Base-by-base conservation (phyloP, 2,113 vertebrate species). In the Lota lota region DNA sequence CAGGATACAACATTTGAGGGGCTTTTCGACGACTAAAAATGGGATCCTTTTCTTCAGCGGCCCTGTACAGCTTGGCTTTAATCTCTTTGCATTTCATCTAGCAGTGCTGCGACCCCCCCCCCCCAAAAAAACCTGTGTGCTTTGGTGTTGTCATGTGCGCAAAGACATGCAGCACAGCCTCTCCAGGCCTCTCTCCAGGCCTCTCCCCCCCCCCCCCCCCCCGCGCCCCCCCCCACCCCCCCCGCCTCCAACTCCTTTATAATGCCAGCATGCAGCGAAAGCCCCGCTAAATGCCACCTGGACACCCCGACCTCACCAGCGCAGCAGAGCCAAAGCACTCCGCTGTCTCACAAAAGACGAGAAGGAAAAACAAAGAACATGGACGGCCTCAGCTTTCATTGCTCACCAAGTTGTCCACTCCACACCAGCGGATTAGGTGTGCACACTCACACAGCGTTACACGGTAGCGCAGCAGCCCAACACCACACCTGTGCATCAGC, bases 221-320 rank as follows among this genome's bases (percentile, higher is more conserved):
- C 50, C 53, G 0, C 36, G 69, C 60, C 24, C 63, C 22, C 16
- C 0, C 24, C 69, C 16, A 10, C 5, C 11, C 19, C 18, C 68
- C 67, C 81, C 66, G 17, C 36, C 57, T 64, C 36, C 53, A 53
- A 21, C 51, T 75, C 73, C 61, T 22, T 76, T 10, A 5, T 6
- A n/a, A 14, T 10, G 53, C 16, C 53, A n/a, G 16, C 22, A 50
- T 71, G 61, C 50, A 12, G 70, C 17, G 8, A 69, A 66, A 73
- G 73, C 72, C 81, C 71, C 66, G 60, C 74, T 68, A 4, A 83
- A 73, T 76, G 80, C 85, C 84, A 88, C 88, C 87, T 88, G 87
- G 77, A 82, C 76, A 68, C 36, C 56, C 66, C 71, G 73, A 82
- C 79, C 84, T 47, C 68, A 70, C 63, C 53, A 75, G 74, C 71